Evolutionary conservation across 2,113 vertebrate species (phyloP).

Genomic region (Microcebus jonahi): DNA sequence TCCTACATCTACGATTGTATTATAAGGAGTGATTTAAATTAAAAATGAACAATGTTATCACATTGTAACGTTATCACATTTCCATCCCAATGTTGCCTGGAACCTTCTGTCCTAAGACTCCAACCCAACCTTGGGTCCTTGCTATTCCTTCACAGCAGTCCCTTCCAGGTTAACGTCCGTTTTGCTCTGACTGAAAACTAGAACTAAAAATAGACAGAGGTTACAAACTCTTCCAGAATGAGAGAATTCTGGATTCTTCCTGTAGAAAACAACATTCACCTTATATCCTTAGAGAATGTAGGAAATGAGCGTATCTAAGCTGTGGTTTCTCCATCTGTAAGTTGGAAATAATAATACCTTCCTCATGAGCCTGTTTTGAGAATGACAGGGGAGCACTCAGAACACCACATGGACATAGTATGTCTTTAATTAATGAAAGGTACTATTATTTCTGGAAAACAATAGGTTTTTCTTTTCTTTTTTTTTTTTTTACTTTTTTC

Average conservation of each 20-base stretch:
- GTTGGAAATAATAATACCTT: not conserved
- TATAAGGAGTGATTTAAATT: not conserved
- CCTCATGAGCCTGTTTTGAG: not conserved
- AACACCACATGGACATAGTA: accelerated
- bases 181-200: not conserved
- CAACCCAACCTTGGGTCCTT: not conserved
- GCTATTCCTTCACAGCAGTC: not conserved
- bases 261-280: not conserved
- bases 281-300: not conserved
- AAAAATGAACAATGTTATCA: not conserved
- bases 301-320: not conserved
- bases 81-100: not conserved
- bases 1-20: not conserved
- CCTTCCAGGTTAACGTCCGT: not conserved
- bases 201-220: not conserved
- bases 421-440: not conserved
- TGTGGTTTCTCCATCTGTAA: not conserved
- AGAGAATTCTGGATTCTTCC: not conserved
- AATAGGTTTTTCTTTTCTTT: not conserved
- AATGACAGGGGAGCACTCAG: not conserved
- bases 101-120: not conserved
- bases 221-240: not conserved
- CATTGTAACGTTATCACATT: not conserved
- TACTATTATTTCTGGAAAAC: not conserved
- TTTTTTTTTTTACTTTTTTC: too few relatives aligned